Evolutionary conservation across 2,797 vertebrate species (phyloP).

Genomic region (Chelon auratus): DNA sequence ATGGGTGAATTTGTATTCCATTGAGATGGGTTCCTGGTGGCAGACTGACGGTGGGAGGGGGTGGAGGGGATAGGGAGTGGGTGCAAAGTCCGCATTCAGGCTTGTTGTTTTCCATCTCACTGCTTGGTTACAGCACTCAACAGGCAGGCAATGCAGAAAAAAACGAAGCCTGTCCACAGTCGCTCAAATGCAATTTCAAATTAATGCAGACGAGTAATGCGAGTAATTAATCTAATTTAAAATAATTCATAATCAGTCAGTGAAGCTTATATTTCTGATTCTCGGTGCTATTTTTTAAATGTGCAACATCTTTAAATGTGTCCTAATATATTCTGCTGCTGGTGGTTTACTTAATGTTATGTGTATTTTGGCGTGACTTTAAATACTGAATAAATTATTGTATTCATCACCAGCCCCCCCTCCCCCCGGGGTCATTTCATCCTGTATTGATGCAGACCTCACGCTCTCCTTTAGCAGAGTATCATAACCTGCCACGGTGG

Average conservation of each 20-base stretch:
- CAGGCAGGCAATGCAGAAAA: conserved; percentile 17
- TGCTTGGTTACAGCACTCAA: conserved; percentile 59
- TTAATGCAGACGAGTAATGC: conserved; percentile 2
- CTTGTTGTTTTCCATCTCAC: conserved; percentile 53
- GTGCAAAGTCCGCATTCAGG: conserved; percentile 71
- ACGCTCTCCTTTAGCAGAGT: background rate
- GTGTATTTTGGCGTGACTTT: background rate
- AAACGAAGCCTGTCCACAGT: conserved; percentile 12
- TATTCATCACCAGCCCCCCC: background rate
- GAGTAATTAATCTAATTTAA: background rate
- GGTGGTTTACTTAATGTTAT: background rate
- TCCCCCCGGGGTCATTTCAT: background rate
- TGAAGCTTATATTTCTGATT: conserved; percentile 4
- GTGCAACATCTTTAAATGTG: background rate
- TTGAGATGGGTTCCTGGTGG: conserved; percentile 69
- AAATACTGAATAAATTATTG: background rate
- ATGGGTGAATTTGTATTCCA: conserved; percentile 81
- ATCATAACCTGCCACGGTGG: conserved; percentile 14
- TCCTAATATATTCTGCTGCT: background rate
- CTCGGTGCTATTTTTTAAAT: background rate
- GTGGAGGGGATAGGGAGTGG: conserved; percentile 16
- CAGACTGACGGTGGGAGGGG: conserved; percentile 32
- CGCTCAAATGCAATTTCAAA: conserved; percentile 10
- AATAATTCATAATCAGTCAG: conserved; percentile 4
- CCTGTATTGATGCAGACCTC: background rate